Conservation (phyloP, 2,797 vertebrate species). For the Iguana delicatissima region DNA sequence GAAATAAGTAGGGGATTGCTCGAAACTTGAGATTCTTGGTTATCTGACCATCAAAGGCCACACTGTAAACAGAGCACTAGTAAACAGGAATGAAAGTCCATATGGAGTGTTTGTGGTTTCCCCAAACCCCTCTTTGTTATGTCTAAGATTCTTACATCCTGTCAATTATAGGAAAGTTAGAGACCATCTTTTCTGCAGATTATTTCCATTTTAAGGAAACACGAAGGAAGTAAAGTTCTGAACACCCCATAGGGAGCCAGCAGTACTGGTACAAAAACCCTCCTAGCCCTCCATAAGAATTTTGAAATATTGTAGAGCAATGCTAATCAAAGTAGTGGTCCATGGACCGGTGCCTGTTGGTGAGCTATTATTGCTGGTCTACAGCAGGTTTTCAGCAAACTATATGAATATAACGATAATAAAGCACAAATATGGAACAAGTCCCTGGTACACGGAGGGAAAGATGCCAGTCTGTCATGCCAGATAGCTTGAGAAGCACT, state of each 20-base stretch:
- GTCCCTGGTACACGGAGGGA: too few species aligned
- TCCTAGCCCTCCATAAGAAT: neutral
- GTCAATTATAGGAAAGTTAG: constrained; percentile 76
- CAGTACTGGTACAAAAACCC: neutral
- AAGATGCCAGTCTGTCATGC: too few species aligned
- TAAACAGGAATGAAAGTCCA: constrained; percentile 81
- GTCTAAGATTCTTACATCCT: constrained; percentile 71
- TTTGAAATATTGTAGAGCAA: neutral
- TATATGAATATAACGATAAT: too few species aligned
- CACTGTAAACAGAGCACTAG: constrained; percentile 83
- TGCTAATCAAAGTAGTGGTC: neutral
- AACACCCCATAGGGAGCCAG: constrained; percentile 45
- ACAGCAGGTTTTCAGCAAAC: too few species aligned
- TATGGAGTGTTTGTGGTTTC: constrained; percentile 79
- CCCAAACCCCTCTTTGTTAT: constrained; percentile 77
- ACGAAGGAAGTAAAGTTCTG: constrained; percentile 14
- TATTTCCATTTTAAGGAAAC: constrained; percentile 68
- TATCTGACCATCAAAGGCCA: constrained; percentile 75
- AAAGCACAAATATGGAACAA: too few species aligned
- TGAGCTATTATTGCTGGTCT: too few species aligned
- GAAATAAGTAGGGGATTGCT: constrained; percentile 68
- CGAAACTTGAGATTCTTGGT: constrained; percentile 72
- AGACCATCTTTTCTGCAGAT: constrained; percentile 75
- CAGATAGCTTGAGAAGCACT: too few species aligned
- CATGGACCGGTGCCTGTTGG: too few species aligned